Conservation (phyloP, 2,888 invertebrate genomes). For the Caenorhabditis sp. region DNA sequence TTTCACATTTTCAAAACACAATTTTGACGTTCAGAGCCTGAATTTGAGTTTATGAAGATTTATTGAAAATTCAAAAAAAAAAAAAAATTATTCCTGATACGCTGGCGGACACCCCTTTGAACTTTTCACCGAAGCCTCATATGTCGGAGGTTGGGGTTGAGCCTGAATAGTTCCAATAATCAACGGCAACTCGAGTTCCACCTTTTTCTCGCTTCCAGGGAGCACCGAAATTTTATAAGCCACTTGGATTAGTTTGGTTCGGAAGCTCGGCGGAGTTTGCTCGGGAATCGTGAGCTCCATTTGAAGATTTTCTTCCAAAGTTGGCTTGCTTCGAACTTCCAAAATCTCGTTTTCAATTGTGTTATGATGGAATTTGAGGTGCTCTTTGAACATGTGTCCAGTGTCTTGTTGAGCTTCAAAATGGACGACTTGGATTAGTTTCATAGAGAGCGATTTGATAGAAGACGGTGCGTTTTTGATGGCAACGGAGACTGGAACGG, state of each 20-base stretch:
- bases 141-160: neutral
- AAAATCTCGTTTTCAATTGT: neutral
- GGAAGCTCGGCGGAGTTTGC: neutral
- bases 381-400: neutral
- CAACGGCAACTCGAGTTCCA: neutral
- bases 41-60: too few relatives aligned
- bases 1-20: too few relatives aligned
- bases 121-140: neutral
- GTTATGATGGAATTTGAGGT: neutral
- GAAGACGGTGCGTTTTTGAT: neutral
- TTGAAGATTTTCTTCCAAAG: too few relatives aligned
- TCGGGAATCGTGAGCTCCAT: neutral
- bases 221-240: neutral
- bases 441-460: neutral
- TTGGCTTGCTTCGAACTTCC: too few relatives aligned
- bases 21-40: too few relatives aligned
- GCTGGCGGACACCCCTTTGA: neutral
- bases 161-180: conserved; percentile 15
- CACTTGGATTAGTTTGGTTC: neutral
- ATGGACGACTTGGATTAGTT: neutral
- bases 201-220: neutral
- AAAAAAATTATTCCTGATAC: neutral
- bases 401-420: neutral
- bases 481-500: neutral
- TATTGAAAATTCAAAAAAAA: too few relatives aligned